Evolutionary conservation across 92 coral and sea anemone species (phyloP).

Genomic region (Hydrozoanthus gracilis): DNA sequence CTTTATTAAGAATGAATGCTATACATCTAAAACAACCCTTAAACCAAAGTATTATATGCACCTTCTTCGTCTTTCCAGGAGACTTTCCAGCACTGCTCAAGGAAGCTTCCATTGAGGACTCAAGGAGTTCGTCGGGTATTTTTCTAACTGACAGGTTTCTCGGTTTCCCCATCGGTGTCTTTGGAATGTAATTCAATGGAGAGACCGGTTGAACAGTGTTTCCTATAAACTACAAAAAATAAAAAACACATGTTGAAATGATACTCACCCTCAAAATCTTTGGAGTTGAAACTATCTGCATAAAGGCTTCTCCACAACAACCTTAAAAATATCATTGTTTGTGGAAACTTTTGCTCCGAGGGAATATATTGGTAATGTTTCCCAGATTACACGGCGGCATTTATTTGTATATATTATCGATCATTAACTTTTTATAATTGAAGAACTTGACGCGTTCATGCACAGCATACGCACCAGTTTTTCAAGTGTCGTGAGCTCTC

Average conservation of each 20-base stretch:
- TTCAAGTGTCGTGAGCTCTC: slow-evolving; percentile 41
- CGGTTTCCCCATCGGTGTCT: slow-evolving; percentile 28
- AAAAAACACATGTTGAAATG: too few relatives aligned
- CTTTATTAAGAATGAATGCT: too few relatives aligned
- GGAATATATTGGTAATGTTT: too few relatives aligned
- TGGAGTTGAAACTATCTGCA: too few relatives aligned
- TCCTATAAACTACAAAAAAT: slow-evolving; percentile 27
- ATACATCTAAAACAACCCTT: background rate
- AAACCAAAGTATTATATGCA: background rate
- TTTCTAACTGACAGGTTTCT: background rate
- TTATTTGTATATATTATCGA: background rate
- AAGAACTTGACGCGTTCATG: background rate
- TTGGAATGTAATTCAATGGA: slow-evolving; percentile 30
- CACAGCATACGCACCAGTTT: slow-evolving; percentile 17
- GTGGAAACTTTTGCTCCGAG: too few relatives aligned
- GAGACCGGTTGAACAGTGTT: slow-evolving; percentile 40
- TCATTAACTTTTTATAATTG: background rate
- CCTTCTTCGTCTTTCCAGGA: slow-evolving; percentile 21
- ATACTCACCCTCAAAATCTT: background rate
- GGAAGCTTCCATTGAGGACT: slow-evolving; percentile 25
- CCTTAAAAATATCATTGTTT: too few relatives aligned
- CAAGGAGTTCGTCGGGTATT: slow-evolving; percentile 17
- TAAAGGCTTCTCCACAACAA: background rate
- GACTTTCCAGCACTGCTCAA: background rate
- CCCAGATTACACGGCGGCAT: background rate